Percentiles rank a stretch among this genome's conserved stretches.
Conservation (phyloP, 2,797 vertebrate genomes). For the Microchirus variegatus region DNA sequence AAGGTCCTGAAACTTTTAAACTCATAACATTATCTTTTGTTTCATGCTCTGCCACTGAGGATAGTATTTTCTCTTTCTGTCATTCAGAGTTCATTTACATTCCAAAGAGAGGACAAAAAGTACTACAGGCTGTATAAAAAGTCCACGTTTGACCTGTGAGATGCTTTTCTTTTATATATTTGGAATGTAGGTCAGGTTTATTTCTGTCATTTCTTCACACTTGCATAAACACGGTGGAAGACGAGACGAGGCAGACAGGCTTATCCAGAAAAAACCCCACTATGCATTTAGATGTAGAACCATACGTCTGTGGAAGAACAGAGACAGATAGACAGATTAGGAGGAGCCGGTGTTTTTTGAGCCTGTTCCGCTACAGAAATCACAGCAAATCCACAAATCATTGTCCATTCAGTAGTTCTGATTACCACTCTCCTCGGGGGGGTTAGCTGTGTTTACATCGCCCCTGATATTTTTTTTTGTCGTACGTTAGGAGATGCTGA, state of each 20-base stretch:
- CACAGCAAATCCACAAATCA: conserved; percentile 9
- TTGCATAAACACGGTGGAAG: background rate
- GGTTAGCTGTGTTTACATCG: background rate
- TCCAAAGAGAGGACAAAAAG: conserved; percentile 3
- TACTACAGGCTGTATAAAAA: background rate
- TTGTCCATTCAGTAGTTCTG: conserved; percentile 11
- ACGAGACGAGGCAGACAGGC: conserved; percentile 13
- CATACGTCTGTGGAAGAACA: background rate
- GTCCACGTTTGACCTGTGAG: conserved; percentile 35
- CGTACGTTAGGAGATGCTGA: conserved; percentile 94
- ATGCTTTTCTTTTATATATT: conserved; percentile 50
- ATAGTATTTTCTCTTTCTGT: background rate
- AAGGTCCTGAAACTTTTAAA: accelerated
- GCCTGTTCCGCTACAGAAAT: background rate
- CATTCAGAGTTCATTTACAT: conserved; percentile 8
- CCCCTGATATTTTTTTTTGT: conserved; percentile 20
- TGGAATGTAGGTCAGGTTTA: conserved; percentile 65
- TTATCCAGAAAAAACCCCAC: conserved; percentile 34
- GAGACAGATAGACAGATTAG: conserved; percentile 20
- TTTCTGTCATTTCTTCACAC: conserved; percentile 46
- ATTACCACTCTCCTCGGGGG: background rate
- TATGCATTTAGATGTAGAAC: conserved; percentile 36
- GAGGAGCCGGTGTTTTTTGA: conserved; percentile 29
- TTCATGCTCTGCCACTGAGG: background rate
- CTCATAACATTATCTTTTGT: background rate